Base-by-base conservation (phyloP, 2,888 invertebrate genomes). In the Nomada hirtipes region DNA sequence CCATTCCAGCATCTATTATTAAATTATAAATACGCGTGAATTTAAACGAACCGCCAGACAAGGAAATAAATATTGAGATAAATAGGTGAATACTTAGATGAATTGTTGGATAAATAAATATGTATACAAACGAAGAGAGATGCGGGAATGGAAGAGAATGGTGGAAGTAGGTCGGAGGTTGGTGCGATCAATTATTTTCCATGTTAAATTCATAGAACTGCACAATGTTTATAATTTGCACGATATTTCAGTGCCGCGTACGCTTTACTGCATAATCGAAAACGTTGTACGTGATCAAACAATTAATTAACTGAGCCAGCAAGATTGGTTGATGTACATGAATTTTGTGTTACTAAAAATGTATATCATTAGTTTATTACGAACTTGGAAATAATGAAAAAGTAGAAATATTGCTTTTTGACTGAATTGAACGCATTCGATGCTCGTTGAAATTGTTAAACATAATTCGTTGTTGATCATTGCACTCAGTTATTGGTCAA, bases 141-240 rank as follows among this genome's bases (percentile, higher is more conserved):
- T 47, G 10, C 3, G 15, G 47, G 15, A 47, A 23, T n/a, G 20
- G 55, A 23, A 2, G 36, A 36, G 52, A 50, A 4, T 4, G 23
- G 2, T 10, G n/a, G n/a, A 26, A 55, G 9, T 57, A 47, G 36
- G 55, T 2, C 20, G 20, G 10, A 13, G 15, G 15, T 47, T 42
- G 20, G 7, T 18, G 4, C 13, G 59, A 61, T 55, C 61, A 61
- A 65, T 78, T 50, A 78, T 60, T 74, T 60, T 78, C 63, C 26
- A 70, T 79, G 73, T 74, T 73, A 64, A 81, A 77, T 81, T 70
- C 65, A 70, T 70, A 70, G 67, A n/a, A 52, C 69, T 70, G 18
- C 47, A 55, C 73, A 59, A n/a, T 53, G 52, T 73, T 69, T 52
- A 74, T 63, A 79, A 82, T 79, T 36, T 75, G 61, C 71, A 44